Evolutionary conservation across 2,888 invertebrate species (phyloP), one percentile per base, ranked within the genome.

Genomic region (Torymus texanus): DNA sequence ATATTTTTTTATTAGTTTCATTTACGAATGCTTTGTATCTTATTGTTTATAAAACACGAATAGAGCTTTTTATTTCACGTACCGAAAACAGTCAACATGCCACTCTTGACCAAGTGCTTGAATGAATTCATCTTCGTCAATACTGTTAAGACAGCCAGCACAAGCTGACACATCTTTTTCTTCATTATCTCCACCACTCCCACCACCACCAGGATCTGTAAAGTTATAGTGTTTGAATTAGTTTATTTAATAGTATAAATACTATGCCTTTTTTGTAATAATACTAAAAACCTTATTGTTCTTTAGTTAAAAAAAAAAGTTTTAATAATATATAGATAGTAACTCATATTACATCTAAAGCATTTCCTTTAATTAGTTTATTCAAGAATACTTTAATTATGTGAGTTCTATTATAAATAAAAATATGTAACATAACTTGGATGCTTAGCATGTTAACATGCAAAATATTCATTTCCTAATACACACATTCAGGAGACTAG

Each of bases 51-150:
- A 50, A 41, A 24, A n/a, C 14, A 50, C 8, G n/a, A 67, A 62
- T 72, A 58, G 18, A 3, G 8, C 59, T 50, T 61, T 29, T 59
- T 53, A 41, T 24, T 53, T 29, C n/a, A 29, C 65, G 90, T 91
- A 95, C 95, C 95, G 93, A 90, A 97, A 97, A 88, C 97, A 97
- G 88, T 97, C 97, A 89, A 94, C 93, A 89, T 97, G 97, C 96
- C 97, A 97, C 89, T 95, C 95, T 88, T 96, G 95, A 82, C 94
- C 94, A 83, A 97, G 91, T 13, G 97, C 96, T 81, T 95, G 94
- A 80, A 97, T 93, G 88, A 94, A 95, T 88, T 96, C 96, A 85
- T 95, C 94, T 84, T 94, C 94, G 16, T 94, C 94, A 58, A 95
- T 92, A 68, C 93, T 91, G 88, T 95, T 95, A 83, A 95, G 91